Percentiles rank a stretch among this genome's conserved stretches.
These are phyloP conservation scores for Ceramica pisi DNA, from an alignment of 2,888 invertebrate species.

Conservation along the genomic window DNA sequence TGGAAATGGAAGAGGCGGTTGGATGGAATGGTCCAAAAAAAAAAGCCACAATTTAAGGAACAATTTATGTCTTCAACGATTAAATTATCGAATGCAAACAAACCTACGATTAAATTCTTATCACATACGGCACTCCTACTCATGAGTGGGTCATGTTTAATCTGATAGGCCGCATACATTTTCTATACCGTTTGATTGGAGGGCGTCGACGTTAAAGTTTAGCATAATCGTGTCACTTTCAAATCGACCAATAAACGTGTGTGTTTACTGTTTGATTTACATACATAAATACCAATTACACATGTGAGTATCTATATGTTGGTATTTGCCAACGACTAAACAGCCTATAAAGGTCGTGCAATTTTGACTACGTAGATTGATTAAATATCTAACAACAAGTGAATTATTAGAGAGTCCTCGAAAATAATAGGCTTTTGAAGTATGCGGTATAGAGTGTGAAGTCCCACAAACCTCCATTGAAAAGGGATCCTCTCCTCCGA, in stretches of 20 bases:
- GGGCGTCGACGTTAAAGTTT: constrained; percentile 46
- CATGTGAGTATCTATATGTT: neutral
- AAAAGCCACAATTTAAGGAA: no score
- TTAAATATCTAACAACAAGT: no score
- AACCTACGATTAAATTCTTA: constrained; percentile 7
- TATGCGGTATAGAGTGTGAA: no score
- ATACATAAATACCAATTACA: constrained; percentile 10
- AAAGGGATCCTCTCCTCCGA: no score
- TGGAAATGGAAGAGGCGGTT: no score
- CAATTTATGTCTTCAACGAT: no score
- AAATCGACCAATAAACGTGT: constrained; percentile 56
- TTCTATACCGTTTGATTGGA: constrained; percentile 31
- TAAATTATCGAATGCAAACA: neutral
- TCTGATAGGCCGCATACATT: constrained; percentile 31
- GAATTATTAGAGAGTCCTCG: no score
- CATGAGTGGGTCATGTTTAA: constrained; percentile 8
- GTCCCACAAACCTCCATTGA: no score
- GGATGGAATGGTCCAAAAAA: no score
- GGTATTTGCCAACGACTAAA: neutral
- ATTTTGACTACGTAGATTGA: neutral
- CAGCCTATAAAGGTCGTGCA: neutral
- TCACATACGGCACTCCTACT: neutral
- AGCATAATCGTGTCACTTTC: constrained; percentile 48
- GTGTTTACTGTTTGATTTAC: constrained; percentile 29
- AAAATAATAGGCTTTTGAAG: no score